Conservation (phyloP, 1,140 invertebrate species). For the Geopemphigus sp. region DNA sequence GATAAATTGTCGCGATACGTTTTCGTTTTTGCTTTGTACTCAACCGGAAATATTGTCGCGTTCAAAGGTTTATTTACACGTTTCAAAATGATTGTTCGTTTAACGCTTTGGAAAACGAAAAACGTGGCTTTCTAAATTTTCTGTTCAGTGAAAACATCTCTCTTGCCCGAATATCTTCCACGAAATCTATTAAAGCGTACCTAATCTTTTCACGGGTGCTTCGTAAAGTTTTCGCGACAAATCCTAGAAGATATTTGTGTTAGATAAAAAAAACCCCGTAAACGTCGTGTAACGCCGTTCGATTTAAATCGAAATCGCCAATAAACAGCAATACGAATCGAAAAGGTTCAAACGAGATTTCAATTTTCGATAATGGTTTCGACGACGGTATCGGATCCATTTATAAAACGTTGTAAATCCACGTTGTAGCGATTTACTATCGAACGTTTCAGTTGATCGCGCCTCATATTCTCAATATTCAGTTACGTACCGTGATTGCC, state of each 20-base stretch:
- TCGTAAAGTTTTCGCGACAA: neutral
- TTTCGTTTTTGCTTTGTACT: no score
- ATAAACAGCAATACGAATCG: conserved; percentile 24
- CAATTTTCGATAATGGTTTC: conserved; percentile 27
- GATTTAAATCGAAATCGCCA: conserved; percentile 26
- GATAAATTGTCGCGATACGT: no score
- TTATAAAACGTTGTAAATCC: neutral
- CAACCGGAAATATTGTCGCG: no score
- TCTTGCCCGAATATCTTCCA: no score
- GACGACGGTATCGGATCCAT: conserved; percentile 9
- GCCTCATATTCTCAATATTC: no score
- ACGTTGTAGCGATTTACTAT: neutral
- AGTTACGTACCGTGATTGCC: no score
- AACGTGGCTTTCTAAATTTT: no score
- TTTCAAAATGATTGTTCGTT: no score
- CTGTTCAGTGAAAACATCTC: no score
- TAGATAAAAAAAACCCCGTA: neutral
- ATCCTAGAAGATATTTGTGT: neutral
- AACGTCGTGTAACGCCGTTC: neutral
- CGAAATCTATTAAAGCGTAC: neutral
- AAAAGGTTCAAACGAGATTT: conserved; percentile 9
- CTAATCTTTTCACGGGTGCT: conserved; percentile 2
- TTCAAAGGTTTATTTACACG: no score
- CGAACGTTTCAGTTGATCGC: no score
- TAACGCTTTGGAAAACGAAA: no score